Percentiles rank a stretch among this genome's conserved stretches.
These are phyloP conservation scores for Rhagonycha lutea DNA, from an alignment of 2,888 invertebrate species.

Conservation along the genomic window DNA sequence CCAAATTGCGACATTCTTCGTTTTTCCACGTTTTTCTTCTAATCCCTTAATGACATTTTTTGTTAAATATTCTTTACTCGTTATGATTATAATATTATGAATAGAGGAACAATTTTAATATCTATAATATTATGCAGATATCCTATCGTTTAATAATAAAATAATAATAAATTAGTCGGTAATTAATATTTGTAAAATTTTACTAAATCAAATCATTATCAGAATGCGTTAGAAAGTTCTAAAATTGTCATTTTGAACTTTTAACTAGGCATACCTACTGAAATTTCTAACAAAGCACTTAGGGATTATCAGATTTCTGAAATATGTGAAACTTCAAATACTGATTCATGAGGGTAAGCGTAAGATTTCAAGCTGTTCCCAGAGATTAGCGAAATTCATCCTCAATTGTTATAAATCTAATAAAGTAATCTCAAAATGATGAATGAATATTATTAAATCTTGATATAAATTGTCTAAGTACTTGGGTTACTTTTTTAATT, in stretches of 20 bases:
- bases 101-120: too few relatives aligned
- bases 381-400: conserved; percentile 32
- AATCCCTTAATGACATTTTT: too few relatives aligned
- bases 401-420: conserved; percentile 36
- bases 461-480: background rate
- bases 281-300: conserved; percentile 17
- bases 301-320: conserved; percentile 22
- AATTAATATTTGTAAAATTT: background rate
- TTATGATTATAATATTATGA: too few relatives aligned
- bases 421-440: conserved; percentile 40
- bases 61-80: too few relatives aligned
- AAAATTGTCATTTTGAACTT: background rate
- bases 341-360: conserved; percentile 31
- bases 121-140: too few relatives aligned
- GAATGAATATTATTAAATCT: conserved; percentile 25
- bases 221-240: background rate
- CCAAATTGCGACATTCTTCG: too few relatives aligned
- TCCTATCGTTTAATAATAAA: too few relatives aligned
- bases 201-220: background rate
- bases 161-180: background rate
- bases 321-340: conserved; percentile 19
- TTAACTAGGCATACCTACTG: background rate
- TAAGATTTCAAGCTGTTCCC: conserved; percentile 31
- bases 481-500: too few relatives aligned
- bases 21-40: too few relatives aligned